Base-by-base conservation (phyloP, 2,888 invertebrate genomes). In the Metallyticus violacea region DNA sequence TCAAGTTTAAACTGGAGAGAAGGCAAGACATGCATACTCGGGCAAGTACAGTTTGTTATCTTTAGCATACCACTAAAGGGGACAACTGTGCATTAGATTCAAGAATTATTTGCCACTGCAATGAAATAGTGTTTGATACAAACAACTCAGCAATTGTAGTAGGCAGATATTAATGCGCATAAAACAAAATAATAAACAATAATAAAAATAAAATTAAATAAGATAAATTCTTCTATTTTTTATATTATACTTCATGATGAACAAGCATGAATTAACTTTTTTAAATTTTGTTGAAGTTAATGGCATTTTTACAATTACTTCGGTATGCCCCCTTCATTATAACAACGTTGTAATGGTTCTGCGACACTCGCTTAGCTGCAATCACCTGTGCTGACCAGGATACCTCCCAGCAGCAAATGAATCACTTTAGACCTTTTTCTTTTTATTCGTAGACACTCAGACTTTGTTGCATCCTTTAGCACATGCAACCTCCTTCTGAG, bases 401-500 rank as follows among this genome's bases (percentile, higher is more conserved):
- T 62, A 22, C 40, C 9, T 62, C 40, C 40, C 40, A 62, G 40
- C 40, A 62, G 40, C 40, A 62, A 62, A 62, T 62, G 40, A 62
- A 62, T 62, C 40, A 62, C 40, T 62, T 62, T n/a, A 9, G 15
- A 62, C 40, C 22, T 62, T 62, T 62, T 62, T 62, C 22, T 62
- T 62, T 62, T 62, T 62, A 62, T 62, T 15, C 15, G 2, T 62
- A 62, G 40, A 62, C 40, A 62, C 40, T 62, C 40, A 15, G 22
- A 2, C 40, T 15, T 62, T 62, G 40, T 15, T 62, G n/a, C n/a
- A 27, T 77, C 27, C 80, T 77, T 95, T 94, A 97, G 94, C 97
- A 97, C 93, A 96, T 96, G 92, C 97, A 97, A 91, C 96, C 96
- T 90, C 96, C 95, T 92, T 96, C 96, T 91, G 95, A 95, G 91